Conservation (phyloP, 2,113 vertebrate genomes). For the Loxodonta africana region DNA sequence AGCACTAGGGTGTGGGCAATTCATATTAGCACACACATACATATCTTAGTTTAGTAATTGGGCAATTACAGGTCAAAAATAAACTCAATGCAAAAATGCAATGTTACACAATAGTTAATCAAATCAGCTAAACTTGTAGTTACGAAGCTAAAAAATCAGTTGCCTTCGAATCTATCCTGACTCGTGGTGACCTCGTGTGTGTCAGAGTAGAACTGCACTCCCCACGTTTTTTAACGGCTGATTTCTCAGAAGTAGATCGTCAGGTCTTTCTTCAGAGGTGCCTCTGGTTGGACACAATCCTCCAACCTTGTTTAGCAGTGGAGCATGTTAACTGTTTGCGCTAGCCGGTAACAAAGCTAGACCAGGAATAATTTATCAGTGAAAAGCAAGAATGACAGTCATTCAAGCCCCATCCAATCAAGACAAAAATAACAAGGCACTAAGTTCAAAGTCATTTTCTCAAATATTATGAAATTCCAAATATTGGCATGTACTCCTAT, state of each 20-base stretch:
- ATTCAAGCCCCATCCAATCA: neutral
- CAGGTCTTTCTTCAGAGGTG: neutral
- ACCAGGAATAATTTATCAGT: neutral
- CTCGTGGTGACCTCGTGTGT: neutral
- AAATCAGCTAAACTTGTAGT: neutral
- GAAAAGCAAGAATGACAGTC: neutral
- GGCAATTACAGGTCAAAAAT: neutral
- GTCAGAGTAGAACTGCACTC: neutral
- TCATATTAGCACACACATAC: neutral
- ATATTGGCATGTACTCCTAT: fast-evolving
- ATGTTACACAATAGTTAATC: neutral
- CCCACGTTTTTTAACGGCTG: neutral
- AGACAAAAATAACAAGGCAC: neutral
- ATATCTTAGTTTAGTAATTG: neutral
- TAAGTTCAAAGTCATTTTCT: neutral
- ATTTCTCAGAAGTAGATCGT: neutral
- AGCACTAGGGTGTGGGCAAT: neutral
- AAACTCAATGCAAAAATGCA: neutral
- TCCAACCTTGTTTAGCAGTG: no score
- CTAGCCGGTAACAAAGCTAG: neutral
- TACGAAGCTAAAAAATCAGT: neutral
- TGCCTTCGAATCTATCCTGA: neutral
- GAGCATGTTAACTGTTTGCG: neutral
- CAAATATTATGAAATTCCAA: neutral
- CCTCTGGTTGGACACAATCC: neutral